These are phyloP conservation scores for Ciconia maguari DNA, from an alignment of 2,113 vertebrate genomes.

Conservation along the genomic window DNA sequence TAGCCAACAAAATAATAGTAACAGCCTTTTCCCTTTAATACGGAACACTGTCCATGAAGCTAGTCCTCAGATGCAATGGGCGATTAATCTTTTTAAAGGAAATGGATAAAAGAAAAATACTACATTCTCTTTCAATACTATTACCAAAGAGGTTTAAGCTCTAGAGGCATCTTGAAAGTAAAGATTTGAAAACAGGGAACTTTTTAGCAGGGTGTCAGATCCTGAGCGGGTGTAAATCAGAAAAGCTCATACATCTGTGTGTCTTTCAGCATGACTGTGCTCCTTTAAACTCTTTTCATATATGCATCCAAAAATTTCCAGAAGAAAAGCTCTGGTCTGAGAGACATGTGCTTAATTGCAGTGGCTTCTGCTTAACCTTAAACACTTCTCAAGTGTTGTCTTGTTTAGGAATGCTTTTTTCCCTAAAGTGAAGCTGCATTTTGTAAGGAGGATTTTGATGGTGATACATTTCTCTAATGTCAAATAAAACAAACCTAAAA, in stretches of 20 bases:
- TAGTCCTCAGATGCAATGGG: background rate
- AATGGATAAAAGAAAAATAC: background rate
- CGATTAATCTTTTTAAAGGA: background rate
- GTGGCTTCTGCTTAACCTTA: background rate
- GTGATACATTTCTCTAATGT: background rate
- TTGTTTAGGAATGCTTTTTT: background rate
- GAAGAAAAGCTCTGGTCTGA: background rate
- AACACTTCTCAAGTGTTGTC: background rate
- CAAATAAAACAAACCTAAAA: background rate
- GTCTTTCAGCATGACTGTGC: background rate
- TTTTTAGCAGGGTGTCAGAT: background rate
- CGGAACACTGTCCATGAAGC: background rate
- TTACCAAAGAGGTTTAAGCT: background rate
- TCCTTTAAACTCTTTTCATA: background rate
- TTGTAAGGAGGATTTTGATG: background rate
- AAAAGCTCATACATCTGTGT: background rate
- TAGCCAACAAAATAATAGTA: background rate
- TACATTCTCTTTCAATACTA: background rate
- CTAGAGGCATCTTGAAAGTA: background rate
- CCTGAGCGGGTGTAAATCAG: background rate
- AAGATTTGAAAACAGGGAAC: background rate
- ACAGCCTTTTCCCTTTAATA: background rate
- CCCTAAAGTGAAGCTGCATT: background rate
- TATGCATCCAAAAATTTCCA: background rate
- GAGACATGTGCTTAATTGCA: background rate